phyloP scores from a whole-genome alignment of 2,113 vertebrate genomes.

The Hucho hucho region DNA sequence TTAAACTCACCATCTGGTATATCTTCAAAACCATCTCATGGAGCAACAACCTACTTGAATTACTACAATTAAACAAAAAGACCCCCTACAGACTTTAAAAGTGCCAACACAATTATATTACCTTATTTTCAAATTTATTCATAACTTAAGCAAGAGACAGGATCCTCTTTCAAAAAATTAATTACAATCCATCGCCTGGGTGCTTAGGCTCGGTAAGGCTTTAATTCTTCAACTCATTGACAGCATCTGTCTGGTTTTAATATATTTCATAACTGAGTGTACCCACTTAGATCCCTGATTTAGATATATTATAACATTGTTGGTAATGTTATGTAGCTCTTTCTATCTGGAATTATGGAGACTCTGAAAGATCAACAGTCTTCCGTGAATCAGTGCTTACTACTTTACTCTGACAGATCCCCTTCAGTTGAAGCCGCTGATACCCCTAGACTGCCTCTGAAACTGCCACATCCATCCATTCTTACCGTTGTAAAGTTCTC shows the following conservation, averaged over 20 bases:
- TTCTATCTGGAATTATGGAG: neutral
- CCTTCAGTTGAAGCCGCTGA: neutral
- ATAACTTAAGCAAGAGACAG: neutral
- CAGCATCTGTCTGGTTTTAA: neutral
- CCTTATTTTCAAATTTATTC: neutral
- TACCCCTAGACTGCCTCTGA: slow-evolving; percentile 18
- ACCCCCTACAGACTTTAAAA: neutral
- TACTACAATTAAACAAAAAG: neutral
- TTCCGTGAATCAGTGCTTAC: neutral
- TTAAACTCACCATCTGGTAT: slow-evolving; percentile 16
- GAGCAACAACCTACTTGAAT: slow-evolving; percentile 1
- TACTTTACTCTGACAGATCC: neutral
- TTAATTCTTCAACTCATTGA: slow-evolving; percentile 47
- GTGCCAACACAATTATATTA: neutral
- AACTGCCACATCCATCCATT: slow-evolving; percentile 14
- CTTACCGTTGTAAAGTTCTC: slow-evolving; percentile 84
- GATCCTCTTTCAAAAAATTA: neutral
- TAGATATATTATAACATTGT: neutral
- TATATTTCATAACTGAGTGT: neutral
- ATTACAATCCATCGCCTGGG: slow-evolving; percentile 28
- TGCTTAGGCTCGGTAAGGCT: slow-evolving; percentile 51
- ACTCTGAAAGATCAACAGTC: slow-evolving; percentile 13
- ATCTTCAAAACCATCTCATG: slow-evolving; percentile 19
- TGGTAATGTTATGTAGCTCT: neutral
- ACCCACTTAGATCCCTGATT: slow-evolving; percentile 17